Percentiles rank a stretch among this genome's conserved stretches.
phyloP scores from a whole-genome alignment of 2,888 invertebrate genomes.

The Ormyrus thymus region DNA sequence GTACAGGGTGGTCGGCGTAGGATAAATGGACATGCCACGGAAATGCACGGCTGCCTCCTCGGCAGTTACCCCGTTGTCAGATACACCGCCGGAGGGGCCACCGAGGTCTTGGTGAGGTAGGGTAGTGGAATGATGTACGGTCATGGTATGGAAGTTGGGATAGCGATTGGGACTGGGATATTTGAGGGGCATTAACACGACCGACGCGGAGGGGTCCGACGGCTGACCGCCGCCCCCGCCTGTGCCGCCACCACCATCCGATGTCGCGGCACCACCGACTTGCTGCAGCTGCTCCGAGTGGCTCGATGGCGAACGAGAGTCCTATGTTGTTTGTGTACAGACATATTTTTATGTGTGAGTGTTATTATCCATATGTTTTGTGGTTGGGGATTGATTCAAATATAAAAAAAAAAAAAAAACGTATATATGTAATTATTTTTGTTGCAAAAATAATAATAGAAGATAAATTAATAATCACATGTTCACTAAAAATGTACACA shows the following conservation, averaged over 20 bases:
- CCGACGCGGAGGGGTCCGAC: slow-evolving; percentile 26
- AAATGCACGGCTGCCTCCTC: slow-evolving; percentile 28
- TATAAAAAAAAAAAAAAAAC: not conserved
- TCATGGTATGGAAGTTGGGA: slow-evolving; percentile 67
- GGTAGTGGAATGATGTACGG: slow-evolving; percentile 51
- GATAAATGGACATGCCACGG: slow-evolving; percentile 47
- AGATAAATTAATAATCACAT: too few relatives aligned
- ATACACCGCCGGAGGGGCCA: not conserved
- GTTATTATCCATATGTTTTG: too few relatives aligned
- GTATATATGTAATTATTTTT: too few relatives aligned
- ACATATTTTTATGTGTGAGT: slow-evolving; percentile 17
- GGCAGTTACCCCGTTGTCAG: not conserved
- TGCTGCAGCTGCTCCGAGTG: slow-evolving; percentile 70
- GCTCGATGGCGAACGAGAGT: slow-evolving; percentile 70
- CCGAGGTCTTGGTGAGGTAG: not conserved
- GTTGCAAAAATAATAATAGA: too few relatives aligned
- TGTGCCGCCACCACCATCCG: slow-evolving; percentile 48
- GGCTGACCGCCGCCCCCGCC: slow-evolving; percentile 41
- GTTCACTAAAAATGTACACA: too few relatives aligned
- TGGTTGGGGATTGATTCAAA: not conserved
- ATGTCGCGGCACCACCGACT: slow-evolving; percentile 52
- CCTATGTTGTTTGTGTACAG: slow-evolving; percentile 64
- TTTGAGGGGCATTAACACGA: slow-evolving; percentile 70
- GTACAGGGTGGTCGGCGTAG: slow-evolving; percentile 32
- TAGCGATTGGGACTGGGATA: slow-evolving; percentile 68